Conservation (phyloP, 2,797 vertebrate genomes). For the Dipus sagitta region DNA sequence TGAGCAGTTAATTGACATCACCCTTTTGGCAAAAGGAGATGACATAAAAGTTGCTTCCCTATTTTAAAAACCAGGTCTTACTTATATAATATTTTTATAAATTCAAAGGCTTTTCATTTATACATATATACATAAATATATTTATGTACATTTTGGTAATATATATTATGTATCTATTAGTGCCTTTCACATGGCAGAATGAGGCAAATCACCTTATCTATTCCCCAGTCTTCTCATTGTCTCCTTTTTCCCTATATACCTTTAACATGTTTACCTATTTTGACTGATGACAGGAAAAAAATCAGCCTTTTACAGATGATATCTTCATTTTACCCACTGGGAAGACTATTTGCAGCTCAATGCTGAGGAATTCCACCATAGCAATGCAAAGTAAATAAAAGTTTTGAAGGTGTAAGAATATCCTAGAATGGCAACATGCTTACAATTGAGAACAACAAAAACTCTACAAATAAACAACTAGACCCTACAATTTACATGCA, state of each 20-base stretch:
- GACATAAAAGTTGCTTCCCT: constrained; percentile 40
- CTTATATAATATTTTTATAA: constrained; percentile 67
- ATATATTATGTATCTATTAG: constrained; percentile 22
- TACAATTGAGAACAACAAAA: constrained; percentile 55
- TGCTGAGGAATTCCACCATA: constrained; percentile 44
- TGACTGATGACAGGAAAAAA: constrained; percentile 39
- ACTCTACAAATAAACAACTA: constrained; percentile 46
- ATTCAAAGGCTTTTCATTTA: constrained; percentile 58
- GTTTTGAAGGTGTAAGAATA: constrained; percentile 43
- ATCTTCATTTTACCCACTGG: constrained; percentile 49
- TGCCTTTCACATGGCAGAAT: not conserved
- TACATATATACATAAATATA: too few relatives aligned
- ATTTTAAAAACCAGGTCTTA: constrained; percentile 59
- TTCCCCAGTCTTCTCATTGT: not conserved
- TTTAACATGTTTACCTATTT: constrained; percentile 51
- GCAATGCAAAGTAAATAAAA: constrained; percentile 51
- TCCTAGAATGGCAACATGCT: constrained; percentile 56
- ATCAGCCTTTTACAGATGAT: constrained; percentile 24
- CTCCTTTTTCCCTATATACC: not conserved
- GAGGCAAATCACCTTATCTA: constrained; percentile 5
- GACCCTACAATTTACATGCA: constrained; percentile 62
- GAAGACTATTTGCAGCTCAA: constrained; percentile 12
- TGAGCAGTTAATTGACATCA: constrained; percentile 63
- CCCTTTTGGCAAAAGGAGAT: constrained; percentile 44
- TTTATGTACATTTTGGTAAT: too few relatives aligned